Conservation (phyloP, 1,140 invertebrate genomes). For the Elymnias hypermnestra region DNA sequence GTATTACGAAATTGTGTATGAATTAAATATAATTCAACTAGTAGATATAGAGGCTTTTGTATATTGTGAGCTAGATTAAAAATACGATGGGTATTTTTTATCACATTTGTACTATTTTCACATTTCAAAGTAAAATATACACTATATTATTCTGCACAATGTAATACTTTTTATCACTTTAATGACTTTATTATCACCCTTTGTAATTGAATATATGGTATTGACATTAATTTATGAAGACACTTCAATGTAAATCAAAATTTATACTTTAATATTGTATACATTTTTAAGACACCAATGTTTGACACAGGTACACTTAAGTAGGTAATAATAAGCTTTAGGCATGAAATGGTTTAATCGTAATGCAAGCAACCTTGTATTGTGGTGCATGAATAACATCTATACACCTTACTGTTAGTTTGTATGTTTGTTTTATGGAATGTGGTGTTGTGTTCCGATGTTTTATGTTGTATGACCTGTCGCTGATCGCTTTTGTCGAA, state of each 20-base stretch:
- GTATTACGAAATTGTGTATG: not conserved
- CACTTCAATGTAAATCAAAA: no score
- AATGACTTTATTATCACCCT: not conserved
- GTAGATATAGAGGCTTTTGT: constrained; percentile 39
- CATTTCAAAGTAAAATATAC: not conserved
- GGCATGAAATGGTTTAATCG: constrained; percentile 17
- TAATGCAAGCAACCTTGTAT: constrained; percentile 34
- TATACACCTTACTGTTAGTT: constrained; percentile 30
- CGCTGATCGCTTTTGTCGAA: constrained; percentile 64
- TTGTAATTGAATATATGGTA: no score
- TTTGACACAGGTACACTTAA: no score
- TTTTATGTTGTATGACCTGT: constrained; percentile 37
- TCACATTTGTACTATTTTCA: not conserved
- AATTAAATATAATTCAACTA: constrained; percentile 18
- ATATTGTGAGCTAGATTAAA: constrained; percentile 31
- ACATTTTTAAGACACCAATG: not conserved
- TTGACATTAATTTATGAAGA: no score
- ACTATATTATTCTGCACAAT: not conserved
- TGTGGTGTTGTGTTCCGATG: constrained; percentile 65
- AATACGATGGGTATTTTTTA: not conserved
- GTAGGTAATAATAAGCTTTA: constrained; percentile 2
- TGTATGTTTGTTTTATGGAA: constrained; percentile 33
- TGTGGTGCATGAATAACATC: constrained; percentile 76
- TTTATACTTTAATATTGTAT: not conserved
- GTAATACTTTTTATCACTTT: not conserved